Evolutionary conservation across 2,797 vertebrate genomes (phyloP).

Genomic region (Gephyroberyx darwinii): DNA sequence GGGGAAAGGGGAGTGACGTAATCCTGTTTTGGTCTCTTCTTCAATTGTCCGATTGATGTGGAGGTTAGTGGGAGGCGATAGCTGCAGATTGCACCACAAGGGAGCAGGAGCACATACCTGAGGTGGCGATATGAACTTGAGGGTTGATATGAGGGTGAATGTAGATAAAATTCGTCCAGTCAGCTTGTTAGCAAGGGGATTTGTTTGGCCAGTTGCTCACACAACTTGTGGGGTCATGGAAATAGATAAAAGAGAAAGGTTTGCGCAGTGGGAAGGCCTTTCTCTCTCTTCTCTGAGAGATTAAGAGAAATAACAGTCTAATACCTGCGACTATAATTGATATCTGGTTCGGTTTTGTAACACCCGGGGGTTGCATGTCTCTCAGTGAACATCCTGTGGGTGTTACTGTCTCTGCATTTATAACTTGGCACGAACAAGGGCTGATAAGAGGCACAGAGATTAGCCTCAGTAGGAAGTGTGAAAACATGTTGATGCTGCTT

Average conservation of each 20-base stretch:
- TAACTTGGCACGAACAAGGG: slow-evolving; percentile 8
- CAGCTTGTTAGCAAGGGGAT: slow-evolving; percentile 29
- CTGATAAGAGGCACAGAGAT: slow-evolving; percentile 62
- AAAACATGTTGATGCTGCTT: slow-evolving; percentile 50
- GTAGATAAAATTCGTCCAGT: slow-evolving; percentile 20
- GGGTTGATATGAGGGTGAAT: background rate
- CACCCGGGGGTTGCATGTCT: background rate
- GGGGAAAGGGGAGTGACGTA: background rate
- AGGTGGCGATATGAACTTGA: slow-evolving; percentile 3
- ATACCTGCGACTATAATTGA: too few species aligned
- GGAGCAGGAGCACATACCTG: background rate
- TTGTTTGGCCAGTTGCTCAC: background rate
- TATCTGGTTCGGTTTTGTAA: background rate
- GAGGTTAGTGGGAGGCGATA: background rate
- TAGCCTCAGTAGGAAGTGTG: slow-evolving; percentile 30
- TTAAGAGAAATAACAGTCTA: too few species aligned
- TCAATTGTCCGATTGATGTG: slow-evolving; percentile 14
- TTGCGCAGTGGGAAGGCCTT: too few species aligned
- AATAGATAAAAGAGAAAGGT: too few species aligned
- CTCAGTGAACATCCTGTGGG: background rate
- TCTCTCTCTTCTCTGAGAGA: too few species aligned
- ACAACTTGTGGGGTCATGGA: too few species aligned
- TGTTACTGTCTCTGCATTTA: slow-evolving; percentile 12
- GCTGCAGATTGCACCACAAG: background rate
- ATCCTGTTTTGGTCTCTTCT: slow-evolving; percentile 32